Conservation (phyloP, 2,797 vertebrate genomes). For the Eutrigla gurnardus region DNA sequence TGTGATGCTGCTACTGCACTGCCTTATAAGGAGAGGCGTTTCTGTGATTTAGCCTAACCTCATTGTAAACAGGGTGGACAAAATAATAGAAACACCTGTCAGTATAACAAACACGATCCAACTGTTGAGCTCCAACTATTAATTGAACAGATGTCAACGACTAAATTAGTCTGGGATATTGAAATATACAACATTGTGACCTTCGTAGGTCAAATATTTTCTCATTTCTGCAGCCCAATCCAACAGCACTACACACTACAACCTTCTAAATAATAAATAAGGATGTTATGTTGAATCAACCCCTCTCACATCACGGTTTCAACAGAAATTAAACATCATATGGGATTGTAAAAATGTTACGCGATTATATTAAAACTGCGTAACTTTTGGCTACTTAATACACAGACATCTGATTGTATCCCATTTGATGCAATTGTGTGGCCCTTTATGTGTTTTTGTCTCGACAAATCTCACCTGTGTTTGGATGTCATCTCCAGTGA, state of each 20-base stretch:
- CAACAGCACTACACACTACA: background rate
- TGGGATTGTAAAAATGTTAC: background rate
- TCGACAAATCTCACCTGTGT: slow-evolving; percentile 89
- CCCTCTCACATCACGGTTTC: background rate
- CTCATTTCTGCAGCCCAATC: background rate
- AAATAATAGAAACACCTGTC: background rate
- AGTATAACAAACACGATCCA: background rate
- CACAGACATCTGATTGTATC: background rate
- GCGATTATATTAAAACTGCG: background rate
- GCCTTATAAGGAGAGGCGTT: background rate
- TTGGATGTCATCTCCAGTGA: slow-evolving; percentile 98
- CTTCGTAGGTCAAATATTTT: background rate
- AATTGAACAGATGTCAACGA: no score
- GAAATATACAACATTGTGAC: no score
- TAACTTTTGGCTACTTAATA: background rate
- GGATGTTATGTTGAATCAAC: background rate
- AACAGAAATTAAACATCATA: background rate
- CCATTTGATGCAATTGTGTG: no score
- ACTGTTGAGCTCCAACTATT: background rate
- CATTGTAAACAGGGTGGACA: background rate
- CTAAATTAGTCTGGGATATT: no score
- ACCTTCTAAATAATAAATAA: background rate
- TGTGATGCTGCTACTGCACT: background rate
- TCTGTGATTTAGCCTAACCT: background rate
- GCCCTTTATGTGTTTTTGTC: no score